Percentiles rank a stretch among this genome's conserved stretches.
These are phyloP conservation scores for Caenorhabditis remanei DNA, from an alignment of 1,140 invertebrate genomes.

Conservation along the genomic window DNA sequence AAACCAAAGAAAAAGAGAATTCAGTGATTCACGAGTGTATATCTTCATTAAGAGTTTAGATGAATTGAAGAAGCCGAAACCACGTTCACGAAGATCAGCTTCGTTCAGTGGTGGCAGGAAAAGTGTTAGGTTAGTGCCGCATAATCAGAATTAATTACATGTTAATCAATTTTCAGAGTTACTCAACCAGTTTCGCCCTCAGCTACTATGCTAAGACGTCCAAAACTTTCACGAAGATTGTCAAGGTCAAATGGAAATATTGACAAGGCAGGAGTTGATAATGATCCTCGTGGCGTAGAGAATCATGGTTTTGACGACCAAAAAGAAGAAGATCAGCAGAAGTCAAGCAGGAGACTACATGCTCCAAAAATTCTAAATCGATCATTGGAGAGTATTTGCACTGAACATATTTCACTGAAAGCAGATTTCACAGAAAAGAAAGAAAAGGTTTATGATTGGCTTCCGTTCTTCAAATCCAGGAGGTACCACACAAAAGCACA, in stretches of 20 bases:
- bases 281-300: background rate
- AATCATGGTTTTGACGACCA: conserved; percentile 23
- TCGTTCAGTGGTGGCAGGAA: conserved; percentile 22
- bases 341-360: background rate
- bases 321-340: background rate
- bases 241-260: conserved; percentile 16
- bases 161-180: background rate
- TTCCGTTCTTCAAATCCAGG: conserved; percentile 33
- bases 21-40: conserved; percentile 14
- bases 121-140: background rate
- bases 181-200: background rate
- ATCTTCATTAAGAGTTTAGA: conserved; percentile 14
- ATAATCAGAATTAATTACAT: background rate
- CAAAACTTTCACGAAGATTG: background rate
- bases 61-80: conserved; percentile 31
- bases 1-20: background rate
- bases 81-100: background rate
- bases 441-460: conserved; percentile 39
- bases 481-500: conserved; percentile 11
- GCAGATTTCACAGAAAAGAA: background rate
- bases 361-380: conserved; percentile 18
- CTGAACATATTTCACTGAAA: background rate
- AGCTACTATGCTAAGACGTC: background rate
- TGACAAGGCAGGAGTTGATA: background rate
- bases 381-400: conserved; percentile 28